Conservation (phyloP, 2,113 vertebrate genomes). For the Alligator mississippiensis region DNA sequence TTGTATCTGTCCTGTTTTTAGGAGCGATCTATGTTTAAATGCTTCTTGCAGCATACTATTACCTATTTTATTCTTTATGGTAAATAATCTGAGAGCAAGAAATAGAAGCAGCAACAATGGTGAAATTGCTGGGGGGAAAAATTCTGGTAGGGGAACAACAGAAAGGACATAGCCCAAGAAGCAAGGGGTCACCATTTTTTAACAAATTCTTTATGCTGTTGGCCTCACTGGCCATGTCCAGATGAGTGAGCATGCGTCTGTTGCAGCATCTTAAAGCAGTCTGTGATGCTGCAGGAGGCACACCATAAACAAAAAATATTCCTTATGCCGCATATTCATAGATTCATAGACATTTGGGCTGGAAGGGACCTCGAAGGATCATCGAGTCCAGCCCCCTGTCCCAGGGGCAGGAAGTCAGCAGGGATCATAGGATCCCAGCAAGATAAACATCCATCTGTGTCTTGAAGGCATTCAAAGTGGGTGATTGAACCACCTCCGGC, state of each 20-base stretch:
- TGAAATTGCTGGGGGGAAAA: rapidly evolving
- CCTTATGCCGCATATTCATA: no score
- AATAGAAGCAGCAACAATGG: slow-evolving; percentile 13
- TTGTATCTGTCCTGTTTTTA: slow-evolving; percentile 11
- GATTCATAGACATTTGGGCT: no score
- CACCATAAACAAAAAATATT: not conserved
- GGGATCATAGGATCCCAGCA: no score
- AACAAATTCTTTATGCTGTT: not conserved
- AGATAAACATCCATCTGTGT: no score
- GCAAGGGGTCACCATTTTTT: not conserved
- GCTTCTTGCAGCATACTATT: not conserved
- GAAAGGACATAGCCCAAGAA: not conserved
- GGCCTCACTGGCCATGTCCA: no score
- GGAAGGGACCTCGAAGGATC: no score
- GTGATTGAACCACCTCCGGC: no score
- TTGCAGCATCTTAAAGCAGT: no score
- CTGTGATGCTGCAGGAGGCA: not conserved
- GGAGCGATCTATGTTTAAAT: slow-evolving; percentile 32
- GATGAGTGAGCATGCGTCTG: no score
- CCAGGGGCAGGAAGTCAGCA: no score
- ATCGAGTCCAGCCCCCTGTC: no score
- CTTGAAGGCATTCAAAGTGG: no score
- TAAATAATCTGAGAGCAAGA: not conserved
- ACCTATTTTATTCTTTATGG: not conserved
- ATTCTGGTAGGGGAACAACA: not conserved